Evolutionary conservation across 1,140 invertebrate genomes (phyloP).

Genomic region (Batillaria attramentaria): DNA sequence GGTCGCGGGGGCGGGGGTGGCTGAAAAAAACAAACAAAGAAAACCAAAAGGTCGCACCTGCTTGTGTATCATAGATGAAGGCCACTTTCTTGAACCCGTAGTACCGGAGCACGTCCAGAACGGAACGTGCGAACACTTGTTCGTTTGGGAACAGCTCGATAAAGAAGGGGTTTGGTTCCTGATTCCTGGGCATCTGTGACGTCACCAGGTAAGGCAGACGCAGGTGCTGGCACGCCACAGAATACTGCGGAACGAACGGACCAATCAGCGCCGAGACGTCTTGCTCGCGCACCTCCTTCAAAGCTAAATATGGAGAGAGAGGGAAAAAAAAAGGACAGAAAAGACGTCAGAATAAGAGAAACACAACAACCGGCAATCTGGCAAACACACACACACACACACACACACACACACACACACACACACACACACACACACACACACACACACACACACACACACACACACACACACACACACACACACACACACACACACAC

Average conservation of each 20-base stretch:
- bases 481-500: background rate
- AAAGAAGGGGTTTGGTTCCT: constrained; percentile 37
- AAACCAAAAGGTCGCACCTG: constrained; percentile 40
- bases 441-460: background rate
- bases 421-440: background rate
- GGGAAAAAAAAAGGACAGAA: background rate
- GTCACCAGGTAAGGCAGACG: constrained; percentile 58
- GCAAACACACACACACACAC: background rate
- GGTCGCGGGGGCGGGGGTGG: background rate
- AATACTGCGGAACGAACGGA: constrained; percentile 47
- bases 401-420: background rate
- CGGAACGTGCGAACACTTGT: constrained; percentile 37
- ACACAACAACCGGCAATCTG: background rate
- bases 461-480: background rate
- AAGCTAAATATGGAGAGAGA: no score
- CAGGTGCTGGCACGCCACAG: constrained; percentile 45
- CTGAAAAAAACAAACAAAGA: background rate
- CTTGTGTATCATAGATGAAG: constrained; percentile 51
- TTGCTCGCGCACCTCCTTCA: constrained; percentile 12
- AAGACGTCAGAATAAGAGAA: background rate
- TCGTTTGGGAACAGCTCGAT: constrained; percentile 56
- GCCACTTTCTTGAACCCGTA: constrained; percentile 47
- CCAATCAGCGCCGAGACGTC: constrained; percentile 51
- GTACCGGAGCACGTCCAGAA: constrained; percentile 53
- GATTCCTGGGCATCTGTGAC: constrained; percentile 44